A percentile compares a stretch with the other conserved stretches of the same genome.
Conservation (phyloP, 2,797 vertebrate genomes). For the Prionace glauca region DNA sequence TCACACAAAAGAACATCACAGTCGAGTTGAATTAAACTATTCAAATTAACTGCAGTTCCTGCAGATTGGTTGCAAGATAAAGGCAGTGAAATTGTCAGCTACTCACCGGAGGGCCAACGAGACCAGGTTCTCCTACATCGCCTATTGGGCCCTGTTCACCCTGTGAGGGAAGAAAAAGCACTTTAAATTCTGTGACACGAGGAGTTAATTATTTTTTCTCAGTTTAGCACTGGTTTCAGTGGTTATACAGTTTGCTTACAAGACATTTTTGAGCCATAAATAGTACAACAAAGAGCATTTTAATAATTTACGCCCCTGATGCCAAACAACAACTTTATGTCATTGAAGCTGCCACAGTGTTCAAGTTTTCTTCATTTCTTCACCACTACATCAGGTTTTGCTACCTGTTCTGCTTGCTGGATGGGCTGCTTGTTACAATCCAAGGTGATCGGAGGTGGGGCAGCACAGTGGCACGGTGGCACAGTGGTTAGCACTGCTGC, state of each 20-base stretch:
- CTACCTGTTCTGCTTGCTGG: background rate
- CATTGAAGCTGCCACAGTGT: background rate
- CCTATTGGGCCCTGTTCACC: slow-evolving; percentile 83
- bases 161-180: slow-evolving; percentile 51
- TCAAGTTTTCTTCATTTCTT: background rate
- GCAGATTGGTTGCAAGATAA: background rate
- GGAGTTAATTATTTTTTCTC: background rate
- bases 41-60: background rate
- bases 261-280: background rate
- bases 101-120: slow-evolving; percentile 80
- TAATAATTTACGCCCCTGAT: background rate
- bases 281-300: background rate
- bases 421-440: background rate
- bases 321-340: background rate
- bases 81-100: background rate
- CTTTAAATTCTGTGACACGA: background rate
- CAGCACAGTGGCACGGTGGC: no score
- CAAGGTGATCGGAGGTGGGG: background rate
- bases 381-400: background rate
- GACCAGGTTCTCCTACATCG: slow-evolving; percentile 74
- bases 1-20: background rate
- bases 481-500: no score
- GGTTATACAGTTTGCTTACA: background rate
- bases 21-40: background rate
- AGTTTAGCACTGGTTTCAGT: background rate